A percentile compares a stretch with the other conserved stretches of the same genome.
These are phyloP conservation scores for Chymomyza procnemis DNA, from an alignment of 2,888 invertebrate species.

Conservation along the genomic window DNA sequence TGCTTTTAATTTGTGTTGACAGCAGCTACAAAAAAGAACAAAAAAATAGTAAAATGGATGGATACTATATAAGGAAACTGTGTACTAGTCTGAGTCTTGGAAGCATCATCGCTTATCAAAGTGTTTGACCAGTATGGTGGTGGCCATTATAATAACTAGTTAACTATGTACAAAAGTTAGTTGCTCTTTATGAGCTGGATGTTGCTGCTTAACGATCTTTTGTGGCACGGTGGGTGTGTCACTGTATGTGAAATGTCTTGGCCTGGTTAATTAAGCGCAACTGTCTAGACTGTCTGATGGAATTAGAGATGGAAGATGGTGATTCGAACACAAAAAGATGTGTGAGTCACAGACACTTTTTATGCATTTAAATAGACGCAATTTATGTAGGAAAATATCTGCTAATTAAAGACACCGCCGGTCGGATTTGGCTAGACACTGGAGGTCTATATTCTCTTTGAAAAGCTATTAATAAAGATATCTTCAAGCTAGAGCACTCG, in stretches of 20 bases:
- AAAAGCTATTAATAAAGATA: too few relatives aligned
- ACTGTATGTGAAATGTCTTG: neutral
- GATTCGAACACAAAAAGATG: too few relatives aligned
- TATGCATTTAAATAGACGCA: too few relatives aligned
- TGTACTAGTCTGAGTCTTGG: neutral
- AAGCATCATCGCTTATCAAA: neutral
- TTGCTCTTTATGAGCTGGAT: neutral
- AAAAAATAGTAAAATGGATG: neutral
- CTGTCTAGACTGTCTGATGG: neutral
- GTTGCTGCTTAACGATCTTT: neutral
- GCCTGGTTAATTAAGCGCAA: slow-evolving; percentile 50
- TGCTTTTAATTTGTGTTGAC: slow-evolving; percentile 1
- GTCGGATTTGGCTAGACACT: too few relatives aligned
- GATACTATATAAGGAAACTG: neutral
- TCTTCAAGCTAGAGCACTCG: too few relatives aligned
- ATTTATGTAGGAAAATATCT: too few relatives aligned
- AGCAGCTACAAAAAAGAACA: neutral
- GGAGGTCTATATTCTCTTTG: too few relatives aligned
- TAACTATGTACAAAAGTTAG: neutral
- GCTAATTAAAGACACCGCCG: too few relatives aligned
- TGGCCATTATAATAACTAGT: neutral
- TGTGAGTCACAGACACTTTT: too few relatives aligned
- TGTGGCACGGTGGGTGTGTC: neutral
- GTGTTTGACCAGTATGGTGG: neutral
- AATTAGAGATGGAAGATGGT: too few relatives aligned